phyloP scores from a whole-genome alignment of 1,140 invertebrate species.

The Streblospio benedicti region DNA sequence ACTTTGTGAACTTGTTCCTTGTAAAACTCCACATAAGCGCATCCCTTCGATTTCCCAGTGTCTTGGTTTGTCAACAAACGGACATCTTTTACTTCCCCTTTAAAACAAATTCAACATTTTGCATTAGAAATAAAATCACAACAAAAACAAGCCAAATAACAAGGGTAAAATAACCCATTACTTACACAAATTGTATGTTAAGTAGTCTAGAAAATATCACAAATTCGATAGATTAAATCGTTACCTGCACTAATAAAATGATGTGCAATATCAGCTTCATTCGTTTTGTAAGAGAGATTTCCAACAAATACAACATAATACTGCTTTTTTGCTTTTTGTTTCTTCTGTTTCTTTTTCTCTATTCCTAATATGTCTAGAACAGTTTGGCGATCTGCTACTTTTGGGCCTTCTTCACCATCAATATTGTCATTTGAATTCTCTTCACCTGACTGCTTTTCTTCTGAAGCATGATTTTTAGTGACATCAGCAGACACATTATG shows the following conservation, averaged over 20 bases:
- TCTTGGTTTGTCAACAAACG: conserved; percentile 30
- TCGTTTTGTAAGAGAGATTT: conserved; percentile 30
- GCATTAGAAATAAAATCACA: no score
- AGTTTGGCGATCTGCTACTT: no score
- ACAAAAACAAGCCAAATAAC: no score
- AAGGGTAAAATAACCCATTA: background rate
- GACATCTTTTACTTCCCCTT: conserved; percentile 30
- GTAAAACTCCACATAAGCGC: conserved; percentile 35
- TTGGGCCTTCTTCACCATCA: background rate
- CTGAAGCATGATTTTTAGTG: background rate
- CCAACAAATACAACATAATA: conserved; percentile 34
- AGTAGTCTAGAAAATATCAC: background rate
- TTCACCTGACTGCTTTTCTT: background rate
- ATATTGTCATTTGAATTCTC: background rate
- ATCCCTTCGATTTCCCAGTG: conserved; percentile 29
- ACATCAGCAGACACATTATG: no score
- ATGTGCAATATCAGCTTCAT: conserved; percentile 31
- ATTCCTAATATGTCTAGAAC: no score
- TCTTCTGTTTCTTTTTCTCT: background rate
- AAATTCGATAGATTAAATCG: background rate
- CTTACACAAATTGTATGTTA: background rate
- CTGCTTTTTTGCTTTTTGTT: background rate
- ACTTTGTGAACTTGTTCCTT: conserved; percentile 32
- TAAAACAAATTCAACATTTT: conserved; percentile 13
- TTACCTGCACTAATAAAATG: conserved; percentile 37